Conservation (phyloP, 2,113 vertebrate genomes). For the Chunga burmeisteri region DNA sequence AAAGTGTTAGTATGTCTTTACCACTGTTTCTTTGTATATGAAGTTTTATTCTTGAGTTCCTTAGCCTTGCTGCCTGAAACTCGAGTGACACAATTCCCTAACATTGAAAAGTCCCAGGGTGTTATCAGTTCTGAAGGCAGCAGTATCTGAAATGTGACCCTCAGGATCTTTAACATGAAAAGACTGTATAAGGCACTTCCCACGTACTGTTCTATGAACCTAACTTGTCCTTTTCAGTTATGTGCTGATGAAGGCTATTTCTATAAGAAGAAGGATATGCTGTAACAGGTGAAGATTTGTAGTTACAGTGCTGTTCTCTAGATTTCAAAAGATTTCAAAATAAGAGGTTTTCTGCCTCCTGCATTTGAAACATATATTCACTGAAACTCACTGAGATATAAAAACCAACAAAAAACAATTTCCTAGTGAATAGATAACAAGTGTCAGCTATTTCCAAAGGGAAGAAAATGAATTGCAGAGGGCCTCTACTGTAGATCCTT, state of each 20-base stretch:
- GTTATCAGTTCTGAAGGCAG: neutral
- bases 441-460: neutral
- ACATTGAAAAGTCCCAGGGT: neutral
- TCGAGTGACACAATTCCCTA: neutral
- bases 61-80: neutral
- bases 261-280: neutral
- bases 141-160: neutral
- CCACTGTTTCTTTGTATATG: neutral
- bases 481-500: neutral
- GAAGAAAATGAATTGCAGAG: neutral
- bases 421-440: neutral
- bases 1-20: neutral
- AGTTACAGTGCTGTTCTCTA: neutral
- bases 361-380: neutral
- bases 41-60: neutral
- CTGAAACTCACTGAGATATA: neutral
- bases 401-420: neutral
- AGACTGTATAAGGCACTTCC: neutral
- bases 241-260: neutral
- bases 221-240: neutral
- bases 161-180: neutral
- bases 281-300: neutral
- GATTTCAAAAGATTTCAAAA: neutral
- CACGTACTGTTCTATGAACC: neutral
- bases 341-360: neutral